Conservation (phyloP, 2,888 invertebrate species). For the Cynaeus angustus region DNA sequence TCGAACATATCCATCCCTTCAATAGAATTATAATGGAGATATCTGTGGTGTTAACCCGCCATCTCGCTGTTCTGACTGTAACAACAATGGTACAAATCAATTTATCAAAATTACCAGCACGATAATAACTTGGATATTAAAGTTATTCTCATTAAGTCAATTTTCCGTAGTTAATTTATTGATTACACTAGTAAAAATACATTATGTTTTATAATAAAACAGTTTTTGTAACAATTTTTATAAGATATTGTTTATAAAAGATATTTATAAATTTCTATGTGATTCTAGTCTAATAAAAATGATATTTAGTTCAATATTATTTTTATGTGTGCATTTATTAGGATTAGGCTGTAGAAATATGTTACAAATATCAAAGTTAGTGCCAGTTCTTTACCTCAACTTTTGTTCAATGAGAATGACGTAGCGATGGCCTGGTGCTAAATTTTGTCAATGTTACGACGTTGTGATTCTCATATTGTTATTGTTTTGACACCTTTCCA, state of each 20-base stretch:
- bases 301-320: slow-evolving; percentile 58
- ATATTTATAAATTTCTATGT: slow-evolving; percentile 59
- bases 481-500: slow-evolving; percentile 22
- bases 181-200: slow-evolving; percentile 29
- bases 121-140: slow-evolving; percentile 31
- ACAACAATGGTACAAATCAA: slow-evolving; percentile 40
- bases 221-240: slow-evolving; percentile 45
- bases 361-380: slow-evolving; percentile 50
- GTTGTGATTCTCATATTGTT: slow-evolving; percentile 34
- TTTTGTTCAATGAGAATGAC: slow-evolving; percentile 7
- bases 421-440: slow-evolving; percentile 30
- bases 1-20: slow-evolving; percentile 33
- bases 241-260: slow-evolving; percentile 56
- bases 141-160: slow-evolving; percentile 40
- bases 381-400: slow-evolving; percentile 22
- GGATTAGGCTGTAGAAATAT: slow-evolving; percentile 56
- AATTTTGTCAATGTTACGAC: slow-evolving; percentile 24
- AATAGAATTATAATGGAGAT: slow-evolving; percentile 22
- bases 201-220: slow-evolving; percentile 48
- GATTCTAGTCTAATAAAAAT: slow-evolving; percentile 62
- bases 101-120: slow-evolving; percentile 38
- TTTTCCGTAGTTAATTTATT: slow-evolving; percentile 38
- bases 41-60: slow-evolving; percentile 24
- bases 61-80: slow-evolving; percentile 22
- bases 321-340: slow-evolving; percentile 61